Evolutionary conservation across 1,140 invertebrate species (phyloP), one percentile per base, ranked within the genome.

Genomic region (Aphidius gifuensis): DNA sequence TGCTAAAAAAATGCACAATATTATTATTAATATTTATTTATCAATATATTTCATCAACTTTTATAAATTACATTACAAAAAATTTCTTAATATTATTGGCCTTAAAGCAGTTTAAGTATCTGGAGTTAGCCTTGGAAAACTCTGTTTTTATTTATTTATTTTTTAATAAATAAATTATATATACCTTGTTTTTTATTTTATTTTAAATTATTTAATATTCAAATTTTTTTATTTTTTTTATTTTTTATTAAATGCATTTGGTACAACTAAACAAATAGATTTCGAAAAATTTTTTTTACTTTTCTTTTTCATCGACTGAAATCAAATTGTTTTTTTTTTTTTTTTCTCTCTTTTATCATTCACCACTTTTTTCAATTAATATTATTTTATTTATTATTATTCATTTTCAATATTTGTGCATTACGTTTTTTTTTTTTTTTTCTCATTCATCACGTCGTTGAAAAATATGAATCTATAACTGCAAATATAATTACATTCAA

Each of bases 51-150:
- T 74, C 64, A 70, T 70, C 74, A 79, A 72, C 74, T 75, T 75
- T 80, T 80, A 79, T 70, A 80, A 79, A 79, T 70, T 77, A 78
- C 71, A 71, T 77, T 80, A 81, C 77, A 78, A 79, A 64, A 61
- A 79, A 77, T 72, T 65, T 72, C 72, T 73, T 80, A 76, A 74
- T 73, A 66, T 73, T 68, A 77, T 76, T 69, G 70, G 68, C 71
- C 68, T 72, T 76, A 48, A 76, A 77, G 76, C 75, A 73, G 73
- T 72, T 78, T 78, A 81, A 79, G 76, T 79, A 78, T 74, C 71
- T 72, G 73, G 73, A 79, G 68, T 71, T 79, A 74, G 68, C 73
- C 74, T 72, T 75, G 70, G 71, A 77, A 79, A 80, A 78, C 70
- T 71, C 68, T 44, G 64, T 70, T 69, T 66, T n/a, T n/a, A n/a